Conservation (phyloP, 2,113 vertebrate species). For the Chionomys nivalis region DNA sequence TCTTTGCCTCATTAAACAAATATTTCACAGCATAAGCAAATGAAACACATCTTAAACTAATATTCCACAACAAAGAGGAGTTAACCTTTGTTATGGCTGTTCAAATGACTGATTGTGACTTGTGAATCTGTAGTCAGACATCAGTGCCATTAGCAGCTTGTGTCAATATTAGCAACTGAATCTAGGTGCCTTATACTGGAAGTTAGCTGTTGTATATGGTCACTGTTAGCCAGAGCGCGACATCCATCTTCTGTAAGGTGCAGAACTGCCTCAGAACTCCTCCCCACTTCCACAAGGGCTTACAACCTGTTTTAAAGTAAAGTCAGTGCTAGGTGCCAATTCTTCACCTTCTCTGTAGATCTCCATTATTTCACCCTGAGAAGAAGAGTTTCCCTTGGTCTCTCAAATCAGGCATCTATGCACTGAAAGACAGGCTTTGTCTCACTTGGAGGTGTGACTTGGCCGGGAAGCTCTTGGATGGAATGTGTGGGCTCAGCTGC, state of each 20-base stretch:
- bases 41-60: neutral
- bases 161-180: neutral
- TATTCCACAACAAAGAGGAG: neutral
- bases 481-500: neutral
- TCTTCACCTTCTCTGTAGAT: neutral
- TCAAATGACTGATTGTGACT: neutral
- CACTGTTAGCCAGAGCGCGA: neutral
- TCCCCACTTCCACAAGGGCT: neutral
- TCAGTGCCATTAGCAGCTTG: neutral
- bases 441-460: slow-evolving; percentile 5
- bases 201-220: neutral
- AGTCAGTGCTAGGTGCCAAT: neutral
- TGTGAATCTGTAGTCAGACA: neutral
- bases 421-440: neutral
- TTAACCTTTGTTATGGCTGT: neutral
- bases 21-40: neutral
- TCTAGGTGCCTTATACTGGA: neutral
- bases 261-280: neutral
- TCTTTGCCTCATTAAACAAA: neutral
- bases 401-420: neutral
- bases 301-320: neutral
- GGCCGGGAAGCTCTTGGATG: neutral
- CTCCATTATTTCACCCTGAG: neutral
- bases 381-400: neutral
- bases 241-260: neutral